These are phyloP conservation scores for Neopipo cinnamomea DNA, from an alignment of 2,113 vertebrate genomes.

Conservation along the genomic window DNA sequence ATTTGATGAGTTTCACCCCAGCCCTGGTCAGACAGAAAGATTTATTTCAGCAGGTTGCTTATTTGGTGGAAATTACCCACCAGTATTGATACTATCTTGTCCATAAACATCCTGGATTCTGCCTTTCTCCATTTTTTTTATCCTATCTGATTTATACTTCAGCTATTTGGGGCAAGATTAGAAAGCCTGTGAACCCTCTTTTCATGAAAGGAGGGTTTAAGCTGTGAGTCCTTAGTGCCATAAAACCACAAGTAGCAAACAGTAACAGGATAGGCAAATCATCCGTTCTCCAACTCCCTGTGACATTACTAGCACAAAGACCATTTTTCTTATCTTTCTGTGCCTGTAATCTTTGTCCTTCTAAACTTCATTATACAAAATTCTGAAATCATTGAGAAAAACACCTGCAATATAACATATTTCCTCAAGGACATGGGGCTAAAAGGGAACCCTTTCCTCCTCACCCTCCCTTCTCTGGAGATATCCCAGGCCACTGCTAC, in stretches of 20 bases:
- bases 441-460: neutral
- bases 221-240: neutral
- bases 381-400: neutral
- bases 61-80: neutral
- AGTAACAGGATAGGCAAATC: neutral
- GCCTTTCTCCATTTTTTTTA: neutral
- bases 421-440: neutral
- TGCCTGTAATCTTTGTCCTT: neutral
- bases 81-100: neutral
- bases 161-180: neutral
- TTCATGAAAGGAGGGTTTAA: neutral
- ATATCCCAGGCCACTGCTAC: neutral
- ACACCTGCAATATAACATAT: rapidly evolving
- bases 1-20: neutral
- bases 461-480: neutral
- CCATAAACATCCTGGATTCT: neutral
- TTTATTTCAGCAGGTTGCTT: neutral
- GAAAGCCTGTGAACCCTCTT: neutral
- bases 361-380: neutral
- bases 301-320: neutral
- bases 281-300: neutral
- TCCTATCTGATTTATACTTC: neutral
- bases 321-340: neutral
- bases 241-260: neutral
- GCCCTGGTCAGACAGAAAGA: neutral